Base-by-base conservation (phyloP, 2,888 invertebrate species). In the Thalpophila matura region DNA sequence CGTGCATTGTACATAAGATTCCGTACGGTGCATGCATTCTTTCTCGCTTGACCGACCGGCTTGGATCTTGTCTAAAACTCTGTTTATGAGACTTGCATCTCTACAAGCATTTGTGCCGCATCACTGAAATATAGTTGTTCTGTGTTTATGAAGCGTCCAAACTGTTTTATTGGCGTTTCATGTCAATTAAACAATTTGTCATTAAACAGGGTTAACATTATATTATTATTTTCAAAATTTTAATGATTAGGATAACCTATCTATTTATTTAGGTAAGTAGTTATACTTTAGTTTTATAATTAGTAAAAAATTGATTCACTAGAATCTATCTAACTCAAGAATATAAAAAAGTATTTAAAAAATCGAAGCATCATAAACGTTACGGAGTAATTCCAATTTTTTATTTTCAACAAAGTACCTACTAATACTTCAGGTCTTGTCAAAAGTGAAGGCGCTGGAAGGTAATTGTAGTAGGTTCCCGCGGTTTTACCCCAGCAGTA, bases 1-100 rank as follows among this genome's bases (percentile, higher is more conserved):
- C 77, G 67, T 73, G 82, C 80, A 82, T 85, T 88, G 86, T 77
- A 80, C n/a, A n/a, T 76, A 73, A 81, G 80, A 86, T 86, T 82
- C 68, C 76, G 76, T 76, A 81, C 76, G 82, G 75, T 77, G 77
- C 86, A 82, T 86, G 83, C 85, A 88, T 89, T 84, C 85, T 87
- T n/a, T 86, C 81, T 86, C 88, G 86, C 83, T 82, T 82, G 83
- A 84, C 79, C 77, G 79, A 80, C 71, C 80, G 20, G 57, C 51
- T 62, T 31, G 35, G 37, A 63, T 75, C 65, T 68, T 50, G 59
- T 76, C 46, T 65, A 71, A 64, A 79, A 70, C 54, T 79, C 60
- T 57, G 51, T 79, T 56, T 61, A 66, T 55, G 50, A 49, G 43
- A 70, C 51, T 65, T 56, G 57, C 51, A 62, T 64, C 14, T 60